A percentile compares a stretch with the other conserved stretches of the same genome.
phyloP scores from a whole-genome alignment of 2,888 invertebrate genomes.

The Phymatocera aterrima region DNA sequence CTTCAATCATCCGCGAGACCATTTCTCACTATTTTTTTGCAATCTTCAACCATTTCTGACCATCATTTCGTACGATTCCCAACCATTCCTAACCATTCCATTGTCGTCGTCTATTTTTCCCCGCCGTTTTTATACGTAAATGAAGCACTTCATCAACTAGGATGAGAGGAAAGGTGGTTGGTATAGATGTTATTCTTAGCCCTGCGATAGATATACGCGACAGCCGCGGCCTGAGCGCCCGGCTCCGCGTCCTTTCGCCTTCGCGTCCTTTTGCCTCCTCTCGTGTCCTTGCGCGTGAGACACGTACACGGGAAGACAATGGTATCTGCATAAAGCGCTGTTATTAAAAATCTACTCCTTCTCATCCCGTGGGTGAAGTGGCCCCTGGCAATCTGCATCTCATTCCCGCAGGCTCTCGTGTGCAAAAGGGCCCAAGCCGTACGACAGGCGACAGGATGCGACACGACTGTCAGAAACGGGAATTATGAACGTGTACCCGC shows the following conservation, averaged over 20 bases:
- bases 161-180: not conserved
- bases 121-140: too few relatives aligned
- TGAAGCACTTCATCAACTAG: not conserved
- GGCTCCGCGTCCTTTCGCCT: not conserved
- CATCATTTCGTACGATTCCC: too few relatives aligned
- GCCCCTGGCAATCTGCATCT: conserved; percentile 74
- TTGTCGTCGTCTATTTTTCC: too few relatives aligned
- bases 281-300: conserved; percentile 49
- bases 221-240: not conserved
- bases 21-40: too few relatives aligned
- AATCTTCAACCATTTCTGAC: too few relatives aligned
- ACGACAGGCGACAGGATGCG: conserved; percentile 35
- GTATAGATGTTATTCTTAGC: not conserved
- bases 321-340: conserved; percentile 58
- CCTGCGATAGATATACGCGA: not conserved
- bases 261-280: conserved; percentile 9
- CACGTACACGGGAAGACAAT: conserved; percentile 49
- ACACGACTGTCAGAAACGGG: conserved; percentile 19
- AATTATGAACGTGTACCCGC: conserved; percentile 16
- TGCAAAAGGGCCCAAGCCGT: conserved; percentile 44
- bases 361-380: conserved; percentile 68
- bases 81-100: too few relatives aligned
- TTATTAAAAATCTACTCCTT: conserved; percentile 74
- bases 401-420: conserved; percentile 69
- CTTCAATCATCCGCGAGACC: too few relatives aligned